These are phyloP conservation scores for Notodromas monacha DNA, from an alignment of 2,888 invertebrate genomes.

Conservation along the genomic window DNA sequence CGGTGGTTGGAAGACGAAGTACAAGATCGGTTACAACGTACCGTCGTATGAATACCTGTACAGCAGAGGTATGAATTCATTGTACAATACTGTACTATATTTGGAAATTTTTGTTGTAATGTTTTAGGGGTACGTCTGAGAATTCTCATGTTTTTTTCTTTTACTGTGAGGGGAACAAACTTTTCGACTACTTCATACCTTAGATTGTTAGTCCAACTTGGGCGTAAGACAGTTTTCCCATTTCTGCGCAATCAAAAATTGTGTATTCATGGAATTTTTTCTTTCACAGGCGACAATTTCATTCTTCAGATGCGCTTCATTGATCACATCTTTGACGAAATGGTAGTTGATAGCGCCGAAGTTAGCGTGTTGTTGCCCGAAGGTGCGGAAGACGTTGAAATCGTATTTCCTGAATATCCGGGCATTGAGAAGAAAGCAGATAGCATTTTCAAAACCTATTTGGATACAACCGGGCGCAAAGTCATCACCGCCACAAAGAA, in stretches of 20 bases:
- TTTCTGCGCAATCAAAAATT: too few relatives aligned
- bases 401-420: conserved; percentile 47
- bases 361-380: conserved; percentile 79
- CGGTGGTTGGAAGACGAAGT: conserved; percentile 95
- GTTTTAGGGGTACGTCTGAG: background rate
- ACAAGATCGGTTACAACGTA: conserved; percentile 80
- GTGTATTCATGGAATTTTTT: too few relatives aligned
- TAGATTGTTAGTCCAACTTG: too few relatives aligned
- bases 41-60: conserved; percentile 85
- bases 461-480: conserved; percentile 73
- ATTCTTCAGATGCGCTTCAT: conserved; percentile 67
- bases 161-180: background rate
- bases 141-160: background rate
- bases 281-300: conserved; percentile 25
- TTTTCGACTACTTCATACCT: too few relatives aligned
- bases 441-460: conserved; percentile 53
- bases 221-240: too few relatives aligned
- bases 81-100: too few relatives aligned
- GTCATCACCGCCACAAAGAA: conserved; percentile 44
- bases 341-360: conserved; percentile 59
- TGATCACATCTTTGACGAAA: conserved; percentile 87
- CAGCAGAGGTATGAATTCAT: conserved; percentile 24
- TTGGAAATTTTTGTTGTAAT: too few relatives aligned
- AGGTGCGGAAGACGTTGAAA: conserved; percentile 43
- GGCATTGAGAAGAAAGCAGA: conserved; percentile 36